Evolutionary conservation across 2,888 invertebrate species (phyloP).

Genomic region (Pogonocherus hispidulus): DNA sequence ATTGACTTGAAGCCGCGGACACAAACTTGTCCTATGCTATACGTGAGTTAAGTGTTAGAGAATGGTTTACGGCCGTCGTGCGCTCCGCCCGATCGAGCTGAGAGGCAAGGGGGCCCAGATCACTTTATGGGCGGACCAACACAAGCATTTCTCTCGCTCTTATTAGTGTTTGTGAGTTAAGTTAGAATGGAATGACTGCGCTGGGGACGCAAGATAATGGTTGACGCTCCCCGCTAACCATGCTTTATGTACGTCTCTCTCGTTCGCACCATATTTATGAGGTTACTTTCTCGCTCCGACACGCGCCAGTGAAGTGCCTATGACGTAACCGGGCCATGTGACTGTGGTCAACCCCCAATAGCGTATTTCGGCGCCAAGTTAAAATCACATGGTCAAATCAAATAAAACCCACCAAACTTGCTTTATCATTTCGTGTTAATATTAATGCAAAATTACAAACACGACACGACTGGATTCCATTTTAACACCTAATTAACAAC

Average conservation of each 20-base stretch:
- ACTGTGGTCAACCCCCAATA: conserved; percentile 65
- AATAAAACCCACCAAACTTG: conserved; percentile 22
- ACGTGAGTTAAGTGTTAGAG: conserved; percentile 70
- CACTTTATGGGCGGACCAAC: conserved; percentile 70
- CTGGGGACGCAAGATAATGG: conserved; percentile 69
- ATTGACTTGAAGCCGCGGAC: conserved; percentile 64
- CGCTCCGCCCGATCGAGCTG: conserved; percentile 65
- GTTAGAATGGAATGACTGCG: conserved; percentile 57
- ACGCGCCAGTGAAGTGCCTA: conserved; percentile 63
- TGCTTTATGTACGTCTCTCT: conserved; percentile 71
- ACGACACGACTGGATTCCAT: conserved; percentile 50
- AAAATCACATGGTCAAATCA: conserved; percentile 55
- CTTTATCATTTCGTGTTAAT: conserved; percentile 31
- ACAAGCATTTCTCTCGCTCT: conserved; percentile 66
- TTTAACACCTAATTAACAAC: conserved; percentile 56
- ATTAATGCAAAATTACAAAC: conserved; percentile 47
- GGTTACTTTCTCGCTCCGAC: conserved; percentile 68
- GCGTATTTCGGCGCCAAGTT: conserved; percentile 67
- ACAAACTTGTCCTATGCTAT: conserved; percentile 67
- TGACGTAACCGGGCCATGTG: conserved; percentile 68
- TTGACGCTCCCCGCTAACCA: conserved; percentile 71
- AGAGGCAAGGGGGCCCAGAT: conserved; percentile 59
- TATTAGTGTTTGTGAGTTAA: conserved; percentile 32
- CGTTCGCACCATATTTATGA: conserved; percentile 69
- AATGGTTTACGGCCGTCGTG: conserved; percentile 69